Conservation (phyloP, 2,797 vertebrate genomes). For the Enteromius anoplus region DNA sequence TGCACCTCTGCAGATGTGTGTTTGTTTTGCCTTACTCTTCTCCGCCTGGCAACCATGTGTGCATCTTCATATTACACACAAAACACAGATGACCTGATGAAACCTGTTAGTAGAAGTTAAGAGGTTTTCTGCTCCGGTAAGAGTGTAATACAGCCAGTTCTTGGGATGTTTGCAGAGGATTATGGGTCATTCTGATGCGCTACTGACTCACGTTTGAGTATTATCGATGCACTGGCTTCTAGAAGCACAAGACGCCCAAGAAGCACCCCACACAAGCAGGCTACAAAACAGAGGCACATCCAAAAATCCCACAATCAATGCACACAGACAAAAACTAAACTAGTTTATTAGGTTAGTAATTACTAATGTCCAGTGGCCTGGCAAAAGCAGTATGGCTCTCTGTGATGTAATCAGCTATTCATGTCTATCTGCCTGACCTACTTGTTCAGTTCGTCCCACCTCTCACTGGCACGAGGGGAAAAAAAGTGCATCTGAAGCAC, state of each 20-base stretch:
- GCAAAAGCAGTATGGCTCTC: conserved; percentile 38
- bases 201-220: not conserved
- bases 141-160: not conserved
- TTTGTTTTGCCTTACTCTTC: not conserved
- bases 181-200: conserved; percentile 21
- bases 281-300: not conserved
- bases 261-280: not conserved
- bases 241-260: not conserved
- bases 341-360: conserved; percentile 42
- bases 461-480: not conserved
- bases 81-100: not conserved
- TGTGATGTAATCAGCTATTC: conserved; percentile 54
- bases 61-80: not conserved
- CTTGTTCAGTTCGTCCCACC: conserved; percentile 48
- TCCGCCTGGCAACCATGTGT: not conserved
- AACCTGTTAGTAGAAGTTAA: not conserved
- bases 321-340: conserved; percentile 5
- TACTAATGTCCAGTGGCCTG: conserved; percentile 55
- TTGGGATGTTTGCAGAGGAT: not conserved
- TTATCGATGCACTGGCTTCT: not conserved
- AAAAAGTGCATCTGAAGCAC: not conserved
- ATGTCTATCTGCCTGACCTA: conserved; percentile 56
- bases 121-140: not conserved
- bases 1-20: no score
- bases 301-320: conserved; percentile 25